Percentiles rank a stretch among this genome's conserved stretches.
Conservation (phyloP, 2,113 vertebrate genomes). For the Python bivittatus region DNA sequence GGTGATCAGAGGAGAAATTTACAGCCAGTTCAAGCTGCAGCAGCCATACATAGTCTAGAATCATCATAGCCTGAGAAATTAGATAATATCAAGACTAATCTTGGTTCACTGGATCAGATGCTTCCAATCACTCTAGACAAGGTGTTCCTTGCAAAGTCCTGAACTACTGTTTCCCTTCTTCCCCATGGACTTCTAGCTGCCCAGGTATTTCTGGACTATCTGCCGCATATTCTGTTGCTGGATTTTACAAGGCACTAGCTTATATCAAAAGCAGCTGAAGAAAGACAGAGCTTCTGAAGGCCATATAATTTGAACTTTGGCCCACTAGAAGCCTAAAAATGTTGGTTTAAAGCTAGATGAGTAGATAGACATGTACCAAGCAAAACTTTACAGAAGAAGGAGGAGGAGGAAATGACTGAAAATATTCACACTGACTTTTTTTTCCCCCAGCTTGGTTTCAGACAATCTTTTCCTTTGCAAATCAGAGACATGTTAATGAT, state of each 20-base stretch:
- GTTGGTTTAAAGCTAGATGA: not conserved
- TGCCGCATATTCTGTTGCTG: not conserved
- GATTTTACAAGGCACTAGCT: not conserved
- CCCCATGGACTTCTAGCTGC: not conserved
- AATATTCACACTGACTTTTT: not conserved
- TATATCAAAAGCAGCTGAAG: not conserved
- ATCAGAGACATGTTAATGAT: not conserved
- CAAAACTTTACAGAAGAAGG: not conserved
- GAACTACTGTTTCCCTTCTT: not conserved
- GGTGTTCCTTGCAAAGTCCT: not conserved
- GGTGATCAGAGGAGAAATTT: not conserved
- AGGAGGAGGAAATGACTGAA: not conserved
- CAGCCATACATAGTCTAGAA: too few species aligned
- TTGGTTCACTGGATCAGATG: not conserved
- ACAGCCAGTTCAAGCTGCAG: not conserved
- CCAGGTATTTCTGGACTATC: not conserved
- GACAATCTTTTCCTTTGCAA: not conserved
- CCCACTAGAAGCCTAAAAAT: not conserved
- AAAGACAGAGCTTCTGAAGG: not conserved
- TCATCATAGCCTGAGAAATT: not conserved
- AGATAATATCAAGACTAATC: not conserved
- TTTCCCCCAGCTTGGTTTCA: not conserved
- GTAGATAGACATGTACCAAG: not conserved
- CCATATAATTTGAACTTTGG: not conserved
- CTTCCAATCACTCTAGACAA: not conserved